Evolutionary conservation across 2,888 invertebrate genomes (phyloP), one percentile per base, ranked within the genome.

Genomic region (Phlogophora meticulosa): DNA sequence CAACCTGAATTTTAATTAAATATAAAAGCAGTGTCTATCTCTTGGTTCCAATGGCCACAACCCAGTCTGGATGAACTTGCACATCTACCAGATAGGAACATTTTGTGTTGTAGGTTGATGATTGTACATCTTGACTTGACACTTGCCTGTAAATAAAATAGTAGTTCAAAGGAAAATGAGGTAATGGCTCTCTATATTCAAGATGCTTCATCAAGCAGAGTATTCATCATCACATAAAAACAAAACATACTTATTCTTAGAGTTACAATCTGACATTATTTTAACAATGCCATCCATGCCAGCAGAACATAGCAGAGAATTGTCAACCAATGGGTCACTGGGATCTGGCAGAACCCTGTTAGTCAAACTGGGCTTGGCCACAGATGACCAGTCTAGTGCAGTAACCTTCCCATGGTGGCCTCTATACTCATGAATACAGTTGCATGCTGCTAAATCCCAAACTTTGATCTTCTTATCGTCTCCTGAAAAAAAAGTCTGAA

Each of bases 361-460:
- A 0, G 93, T 93, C 36, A 94, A 80, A 58, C 88, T 91, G 0
- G 93, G 85, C 66, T 92, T 93, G 7, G 93, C 94, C 2, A 93
- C 78, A 0, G 93, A 87, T 0, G 95, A 97, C 96, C 97, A 97
- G 65, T 96, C 95, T 11, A 97, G 90, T 20, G 96, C 93, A 4
- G 96, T 96, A 15, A 97, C 95, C 56, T 96, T 96, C 40, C 96
- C 96, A 46, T 96, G 96, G 84, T 97, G 97, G 0, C 97, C 97
- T 75, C 96, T 93, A 67, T 97, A 94, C 86, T 97, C 97, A 72
- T 96, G 96, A 15, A 97, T 87, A 68, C 97, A 94, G 53, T 96
- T 96, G 10, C 97, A 97, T 24, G 96, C 96, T 5, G 96, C 95
- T 75, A 98, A 88, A 87, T 98, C 97, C 98, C 98, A 98, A 22